Conservation (phyloP, 2,113 vertebrate species). For the Oreocharis arfaki region DNA sequence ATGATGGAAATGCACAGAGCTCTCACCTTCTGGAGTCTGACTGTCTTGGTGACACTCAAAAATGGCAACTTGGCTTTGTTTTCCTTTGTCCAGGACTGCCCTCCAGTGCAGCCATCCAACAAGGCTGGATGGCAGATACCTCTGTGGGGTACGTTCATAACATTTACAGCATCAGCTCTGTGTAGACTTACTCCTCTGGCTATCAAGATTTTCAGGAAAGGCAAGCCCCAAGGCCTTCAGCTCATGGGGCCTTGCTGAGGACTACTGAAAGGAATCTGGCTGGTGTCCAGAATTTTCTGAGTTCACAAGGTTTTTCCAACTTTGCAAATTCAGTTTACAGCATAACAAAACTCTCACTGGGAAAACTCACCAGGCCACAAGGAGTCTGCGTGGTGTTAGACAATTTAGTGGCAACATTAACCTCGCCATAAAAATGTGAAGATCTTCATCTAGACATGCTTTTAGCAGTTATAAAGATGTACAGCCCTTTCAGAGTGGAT, state of each 20-base stretch:
- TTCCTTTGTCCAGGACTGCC: background rate
- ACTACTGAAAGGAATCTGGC: background rate
- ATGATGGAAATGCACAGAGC: background rate
- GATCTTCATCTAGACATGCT: background rate
- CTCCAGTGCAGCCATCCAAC: background rate
- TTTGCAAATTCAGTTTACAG: slow-evolving; percentile 8
- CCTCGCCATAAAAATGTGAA: background rate
- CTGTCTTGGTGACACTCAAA: background rate
- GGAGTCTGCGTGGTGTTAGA: background rate
- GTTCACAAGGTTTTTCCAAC: background rate
- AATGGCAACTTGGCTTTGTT: background rate
- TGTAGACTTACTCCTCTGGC: background rate
- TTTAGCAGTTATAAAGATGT: background rate
- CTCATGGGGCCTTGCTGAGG: background rate
- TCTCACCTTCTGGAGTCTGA: background rate
- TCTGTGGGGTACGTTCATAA: background rate
- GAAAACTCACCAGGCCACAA: background rate
- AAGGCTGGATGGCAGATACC: background rate
- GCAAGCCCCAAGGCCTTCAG: background rate
- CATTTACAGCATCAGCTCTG: background rate
- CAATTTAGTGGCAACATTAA: background rate
- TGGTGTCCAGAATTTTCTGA: background rate
- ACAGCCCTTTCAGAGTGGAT: background rate
- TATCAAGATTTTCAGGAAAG: background rate
- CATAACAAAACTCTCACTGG: background rate